phyloP scores from a whole-genome alignment of 2,888 invertebrate species.

The Andrena fulva region DNA sequence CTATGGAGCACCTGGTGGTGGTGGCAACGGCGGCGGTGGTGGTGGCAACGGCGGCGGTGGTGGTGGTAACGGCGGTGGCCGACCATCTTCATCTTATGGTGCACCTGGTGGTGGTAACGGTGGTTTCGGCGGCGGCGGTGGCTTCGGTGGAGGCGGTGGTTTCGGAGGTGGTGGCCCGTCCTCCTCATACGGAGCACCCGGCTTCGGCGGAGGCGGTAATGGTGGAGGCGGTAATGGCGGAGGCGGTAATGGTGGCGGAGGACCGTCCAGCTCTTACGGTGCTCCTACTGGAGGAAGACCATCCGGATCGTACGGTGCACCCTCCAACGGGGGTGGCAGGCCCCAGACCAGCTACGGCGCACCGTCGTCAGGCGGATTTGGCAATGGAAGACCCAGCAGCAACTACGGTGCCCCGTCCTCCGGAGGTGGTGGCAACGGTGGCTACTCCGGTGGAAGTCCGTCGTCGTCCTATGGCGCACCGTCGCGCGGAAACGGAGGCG shows the following conservation, averaged over 20 bases:
- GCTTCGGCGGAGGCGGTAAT: slow-evolving; percentile 65
- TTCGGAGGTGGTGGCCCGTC: slow-evolving; percentile 70
- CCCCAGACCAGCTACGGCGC: neutral
- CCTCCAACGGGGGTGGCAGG: neutral
- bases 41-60: slow-evolving; percentile 76
- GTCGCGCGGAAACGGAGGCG: slow-evolving; percentile 71
- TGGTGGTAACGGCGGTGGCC: slow-evolving; percentile 75
- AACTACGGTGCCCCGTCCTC: neutral
- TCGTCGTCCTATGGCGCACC: slow-evolving; percentile 82
- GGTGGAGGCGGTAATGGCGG: slow-evolving; percentile 51
- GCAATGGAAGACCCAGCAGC: neutral
- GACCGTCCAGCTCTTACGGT: slow-evolving; percentile 83
- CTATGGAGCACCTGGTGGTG: slow-evolving; percentile 75
- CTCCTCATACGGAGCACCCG: slow-evolving; percentile 82
- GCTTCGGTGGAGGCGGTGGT: slow-evolving; percentile 63
- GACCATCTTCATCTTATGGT: slow-evolving; percentile 76
- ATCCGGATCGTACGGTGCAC: slow-evolving; percentile 18
- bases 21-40: slow-evolving; percentile 56
- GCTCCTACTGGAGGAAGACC: slow-evolving; percentile 62
- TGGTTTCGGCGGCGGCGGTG: slow-evolving; percentile 58
- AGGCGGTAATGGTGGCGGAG: slow-evolving; percentile 62
- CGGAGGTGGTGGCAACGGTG: slow-evolving; percentile 15
- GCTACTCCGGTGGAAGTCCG: slow-evolving; percentile 79
- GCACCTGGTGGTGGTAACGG: slow-evolving; percentile 74
- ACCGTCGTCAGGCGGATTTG: neutral